These are phyloP conservation scores for Ericerus pela DNA, from an alignment of 1,140 invertebrate genomes.

Conservation along the genomic window DNA sequence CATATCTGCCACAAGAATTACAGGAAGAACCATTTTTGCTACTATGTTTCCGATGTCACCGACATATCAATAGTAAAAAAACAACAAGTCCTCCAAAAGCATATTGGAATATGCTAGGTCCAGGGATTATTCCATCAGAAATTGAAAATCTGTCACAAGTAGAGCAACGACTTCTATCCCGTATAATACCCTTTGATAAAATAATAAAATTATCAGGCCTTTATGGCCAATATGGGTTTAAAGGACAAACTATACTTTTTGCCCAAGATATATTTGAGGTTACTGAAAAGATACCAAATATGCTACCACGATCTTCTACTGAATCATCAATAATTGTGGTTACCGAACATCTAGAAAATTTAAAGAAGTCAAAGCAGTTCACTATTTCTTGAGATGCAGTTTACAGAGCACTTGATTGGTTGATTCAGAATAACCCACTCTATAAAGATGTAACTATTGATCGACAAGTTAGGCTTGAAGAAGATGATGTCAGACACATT, in stretches of 20 bases:
- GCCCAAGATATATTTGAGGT: constrained; percentile 27
- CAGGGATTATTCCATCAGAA: background rate
- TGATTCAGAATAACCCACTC: constrained; percentile 20
- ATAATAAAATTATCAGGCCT: no score
- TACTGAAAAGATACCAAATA: no score
- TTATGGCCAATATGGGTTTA: no score
- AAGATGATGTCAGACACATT: constrained; percentile 21
- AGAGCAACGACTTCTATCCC: background rate
- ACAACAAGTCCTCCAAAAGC: background rate
- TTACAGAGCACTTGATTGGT: constrained; percentile 15
- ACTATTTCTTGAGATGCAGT: constrained; percentile 8
- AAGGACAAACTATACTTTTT: constrained; percentile 26
- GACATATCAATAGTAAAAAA: background rate
- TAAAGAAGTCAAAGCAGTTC: constrained; percentile 17
- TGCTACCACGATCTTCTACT: constrained; percentile 22
- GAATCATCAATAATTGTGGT: constrained; percentile 22
- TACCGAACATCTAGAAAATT: constrained; percentile 22
- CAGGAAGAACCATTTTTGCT: background rate
- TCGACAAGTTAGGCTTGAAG: background rate
- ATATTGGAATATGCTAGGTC: background rate
- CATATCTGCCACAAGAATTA: background rate
- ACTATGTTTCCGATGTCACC: background rate
- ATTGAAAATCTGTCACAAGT: background rate
- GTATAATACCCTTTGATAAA: no score
- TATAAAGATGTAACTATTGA: constrained; percentile 20